Percentiles rank a stretch among this genome's conserved stretches.
These are phyloP conservation scores for Aphis gossypii DNA, from an alignment of 1,140 invertebrate genomes.

Conservation along the genomic window DNA sequence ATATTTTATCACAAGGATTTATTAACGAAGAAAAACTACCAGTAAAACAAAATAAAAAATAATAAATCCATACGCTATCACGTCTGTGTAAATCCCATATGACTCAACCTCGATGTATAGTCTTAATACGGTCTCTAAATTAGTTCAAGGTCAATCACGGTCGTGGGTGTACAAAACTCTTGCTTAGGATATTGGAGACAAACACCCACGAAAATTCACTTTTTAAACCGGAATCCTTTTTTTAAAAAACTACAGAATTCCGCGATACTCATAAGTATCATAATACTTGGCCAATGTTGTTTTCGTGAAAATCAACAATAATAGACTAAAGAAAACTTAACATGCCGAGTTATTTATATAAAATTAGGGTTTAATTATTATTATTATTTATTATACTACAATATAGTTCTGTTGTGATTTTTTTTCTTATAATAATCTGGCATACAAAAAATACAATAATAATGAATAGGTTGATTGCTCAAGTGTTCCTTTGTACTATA, in stretches of 20 bases:
- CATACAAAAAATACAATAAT: background rate
- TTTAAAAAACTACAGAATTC: too few relatives aligned
- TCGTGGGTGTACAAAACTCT: conserved; percentile 5
- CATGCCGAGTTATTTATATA: background rate
- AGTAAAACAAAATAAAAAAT: background rate
- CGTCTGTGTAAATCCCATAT: conserved; percentile 33
- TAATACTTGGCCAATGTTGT: background rate
- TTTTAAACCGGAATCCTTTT: background rate
- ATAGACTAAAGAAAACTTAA: background rate
- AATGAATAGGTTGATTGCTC: background rate
- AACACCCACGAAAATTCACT: background rate
- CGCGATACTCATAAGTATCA: background rate
- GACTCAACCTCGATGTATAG: background rate
- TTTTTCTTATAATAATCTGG: background rate
- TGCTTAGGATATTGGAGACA: background rate
- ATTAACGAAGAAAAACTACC: conserved; percentile 13
- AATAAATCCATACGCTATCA: conserved; percentile 16
- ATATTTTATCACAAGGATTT: background rate
- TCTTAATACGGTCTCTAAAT: conserved; percentile 14
- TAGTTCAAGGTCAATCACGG: conserved; percentile 16
- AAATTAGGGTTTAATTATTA: background rate
- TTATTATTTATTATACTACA: conserved; percentile 28
- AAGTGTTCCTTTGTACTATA: background rate
- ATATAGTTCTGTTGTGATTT: background rate
- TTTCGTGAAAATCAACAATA: background rate